A percentile compares a stretch with the other conserved stretches of the same genome.
These are phyloP conservation scores for Antheraea yamamai DNA, from an alignment of 2,888 invertebrate species.

Conservation along the genomic window DNA sequence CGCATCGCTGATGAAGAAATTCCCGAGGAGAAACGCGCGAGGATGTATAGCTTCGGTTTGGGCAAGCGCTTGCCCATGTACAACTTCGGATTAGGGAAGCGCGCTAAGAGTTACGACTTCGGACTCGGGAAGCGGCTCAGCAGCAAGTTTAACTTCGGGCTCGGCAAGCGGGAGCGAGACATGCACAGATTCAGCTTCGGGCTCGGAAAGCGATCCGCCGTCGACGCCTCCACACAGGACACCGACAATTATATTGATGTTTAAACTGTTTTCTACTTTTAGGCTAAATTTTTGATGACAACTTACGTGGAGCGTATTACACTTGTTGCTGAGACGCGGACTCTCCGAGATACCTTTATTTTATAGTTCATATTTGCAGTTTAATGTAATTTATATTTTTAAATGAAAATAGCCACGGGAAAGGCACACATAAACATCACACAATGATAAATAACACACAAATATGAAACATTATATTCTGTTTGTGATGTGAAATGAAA, in stretches of 20 bases:
- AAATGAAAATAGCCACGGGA: too few species aligned
- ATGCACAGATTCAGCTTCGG: slow-evolving; percentile 81
- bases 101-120: slow-evolving; percentile 76
- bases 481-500: too few species aligned
- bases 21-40: slow-evolving; percentile 64
- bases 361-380: too few species aligned
- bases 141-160: slow-evolving; percentile 80
- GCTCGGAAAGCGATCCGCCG: slow-evolving; percentile 77
- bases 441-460: too few species aligned
- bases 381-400: too few species aligned
- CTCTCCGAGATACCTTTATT: too few species aligned
- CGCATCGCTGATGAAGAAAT: slow-evolving; percentile 70
- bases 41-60: slow-evolving; percentile 72
- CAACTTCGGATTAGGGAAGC: slow-evolving; percentile 78
- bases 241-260: slow-evolving; percentile 60
- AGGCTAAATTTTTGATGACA: slow-evolving; percentile 33
- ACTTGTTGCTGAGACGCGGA: not conserved
- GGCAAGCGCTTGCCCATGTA: slow-evolving; percentile 73
- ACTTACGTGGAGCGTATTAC: slow-evolving; percentile 42
- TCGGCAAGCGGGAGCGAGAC: slow-evolving; percentile 80
- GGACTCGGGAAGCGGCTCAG: slow-evolving; percentile 80
- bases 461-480: too few species aligned
- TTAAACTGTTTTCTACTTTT: slow-evolving; percentile 46
- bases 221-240: slow-evolving; percentile 52
- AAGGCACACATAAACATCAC: too few species aligned